phyloP scores from a whole-genome alignment of 2,888 invertebrate genomes.

The Brenthis ino region DNA sequence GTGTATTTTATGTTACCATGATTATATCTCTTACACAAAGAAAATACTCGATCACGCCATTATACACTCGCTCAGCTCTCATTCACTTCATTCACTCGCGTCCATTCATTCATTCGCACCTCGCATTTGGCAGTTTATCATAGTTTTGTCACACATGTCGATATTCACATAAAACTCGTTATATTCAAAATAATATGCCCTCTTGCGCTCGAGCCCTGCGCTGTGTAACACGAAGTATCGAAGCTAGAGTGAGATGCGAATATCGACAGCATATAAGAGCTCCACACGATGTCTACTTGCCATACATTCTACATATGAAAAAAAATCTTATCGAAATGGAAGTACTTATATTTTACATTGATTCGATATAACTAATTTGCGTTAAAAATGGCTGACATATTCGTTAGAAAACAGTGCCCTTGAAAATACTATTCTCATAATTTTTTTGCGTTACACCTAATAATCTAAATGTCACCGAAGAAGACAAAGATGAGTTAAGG shows the following conservation, averaged over 20 bases:
- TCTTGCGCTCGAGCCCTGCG: conserved; percentile 1
- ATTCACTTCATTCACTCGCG: conserved; percentile 44
- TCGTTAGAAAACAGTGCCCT: conserved; percentile 64
- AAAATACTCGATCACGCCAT: conserved; percentile 59
- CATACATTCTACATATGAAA: conserved; percentile 71
- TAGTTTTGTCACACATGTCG: conserved; percentile 64
- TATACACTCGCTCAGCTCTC: conserved; percentile 42
- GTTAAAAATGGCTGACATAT: conserved; percentile 77
- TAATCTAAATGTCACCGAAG: conserved; percentile 69
- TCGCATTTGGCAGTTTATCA: conserved; percentile 79
- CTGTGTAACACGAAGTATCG: conserved; percentile 42
- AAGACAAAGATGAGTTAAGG: conserved; percentile 57
- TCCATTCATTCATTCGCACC: conserved; percentile 44
- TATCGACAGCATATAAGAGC: conserved; percentile 64
- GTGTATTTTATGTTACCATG: conserved; percentile 74
- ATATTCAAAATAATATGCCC: conserved; percentile 49
- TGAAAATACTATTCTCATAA: conserved; percentile 65
- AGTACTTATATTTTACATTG: conserved; percentile 73
- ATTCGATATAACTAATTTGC: conserved; percentile 72
- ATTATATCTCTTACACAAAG: conserved; percentile 72
- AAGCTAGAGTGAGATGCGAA: conserved; percentile 64
- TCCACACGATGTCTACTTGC: conserved; percentile 68
- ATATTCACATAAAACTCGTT: conserved; percentile 70
- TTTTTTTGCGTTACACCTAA: conserved; percentile 51
- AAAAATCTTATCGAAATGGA: conserved; percentile 79